A percentile compares a stretch with the other conserved stretches of the same genome.
These are phyloP conservation scores for Nycticryphes semicollaris DNA, from an alignment of 2,113 vertebrate genomes.

Conservation along the genomic window DNA sequence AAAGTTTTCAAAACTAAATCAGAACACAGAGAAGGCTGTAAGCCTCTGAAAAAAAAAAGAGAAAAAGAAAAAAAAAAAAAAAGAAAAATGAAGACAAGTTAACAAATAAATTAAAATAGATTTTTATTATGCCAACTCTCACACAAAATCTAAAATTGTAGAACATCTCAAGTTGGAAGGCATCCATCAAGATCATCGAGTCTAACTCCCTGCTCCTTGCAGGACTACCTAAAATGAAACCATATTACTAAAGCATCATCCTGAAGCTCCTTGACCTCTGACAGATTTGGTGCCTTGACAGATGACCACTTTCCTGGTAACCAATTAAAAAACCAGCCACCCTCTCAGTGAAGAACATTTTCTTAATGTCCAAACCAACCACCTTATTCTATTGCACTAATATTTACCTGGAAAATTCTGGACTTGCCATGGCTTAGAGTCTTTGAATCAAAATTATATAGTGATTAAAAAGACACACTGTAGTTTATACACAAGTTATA, in stretches of 20 bases:
- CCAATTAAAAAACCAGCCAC: background rate
- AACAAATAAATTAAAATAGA: background rate
- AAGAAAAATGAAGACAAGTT: background rate
- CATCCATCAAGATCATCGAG: background rate
- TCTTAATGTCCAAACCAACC: background rate
- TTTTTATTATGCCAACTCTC: background rate
- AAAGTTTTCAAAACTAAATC: background rate
- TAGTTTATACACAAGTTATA: background rate
- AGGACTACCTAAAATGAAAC: background rate
- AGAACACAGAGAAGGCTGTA: background rate
- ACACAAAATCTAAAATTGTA: background rate
- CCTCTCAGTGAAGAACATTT: background rate
- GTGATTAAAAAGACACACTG: background rate
- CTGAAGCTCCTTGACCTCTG: background rate
- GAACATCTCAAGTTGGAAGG: background rate
- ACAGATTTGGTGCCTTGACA: background rate
- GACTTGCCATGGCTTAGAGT: background rate
- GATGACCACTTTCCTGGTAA: no score
- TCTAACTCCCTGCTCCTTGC: background rate
- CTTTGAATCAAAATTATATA: background rate
- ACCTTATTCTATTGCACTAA: background rate
- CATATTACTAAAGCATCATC: background rate
- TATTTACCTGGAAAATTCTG: background rate
- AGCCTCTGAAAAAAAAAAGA: background rate
- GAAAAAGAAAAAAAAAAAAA: background rate